Evolutionary conservation across 2,888 invertebrate genomes (phyloP).

Genomic region (Aphrophora alni): DNA sequence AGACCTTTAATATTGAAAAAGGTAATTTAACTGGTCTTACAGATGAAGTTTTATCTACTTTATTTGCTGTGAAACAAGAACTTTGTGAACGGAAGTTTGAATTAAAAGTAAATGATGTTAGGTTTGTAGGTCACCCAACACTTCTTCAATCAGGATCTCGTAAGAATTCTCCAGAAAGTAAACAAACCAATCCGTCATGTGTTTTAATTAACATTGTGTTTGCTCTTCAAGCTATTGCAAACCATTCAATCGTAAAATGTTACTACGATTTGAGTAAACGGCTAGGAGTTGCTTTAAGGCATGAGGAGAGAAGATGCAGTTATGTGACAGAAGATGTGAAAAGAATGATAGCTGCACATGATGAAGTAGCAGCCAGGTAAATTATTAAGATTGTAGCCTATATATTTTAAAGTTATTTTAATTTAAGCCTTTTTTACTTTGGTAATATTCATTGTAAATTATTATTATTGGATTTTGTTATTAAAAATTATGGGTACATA

Average conservation of each 20-base stretch:
- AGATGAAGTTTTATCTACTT: constrained; percentile 84
- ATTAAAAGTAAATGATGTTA: constrained; percentile 92
- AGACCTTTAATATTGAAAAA: constrained; percentile 70
- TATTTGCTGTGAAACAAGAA: constrained; percentile 90
- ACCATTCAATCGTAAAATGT: constrained; percentile 90
- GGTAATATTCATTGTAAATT: too few relatives aligned
- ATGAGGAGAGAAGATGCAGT: constrained; percentile 89
- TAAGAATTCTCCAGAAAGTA: constrained; percentile 28
- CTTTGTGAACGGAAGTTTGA: constrained; percentile 92
- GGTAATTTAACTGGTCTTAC: constrained; percentile 76
- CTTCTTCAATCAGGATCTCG: constrained; percentile 67
- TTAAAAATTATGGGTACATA: too few relatives aligned
- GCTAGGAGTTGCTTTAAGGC: constrained; percentile 83
- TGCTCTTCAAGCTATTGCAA: constrained; percentile 87
- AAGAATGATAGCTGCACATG: constrained; percentile 75
- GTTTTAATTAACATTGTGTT: constrained; percentile 89
- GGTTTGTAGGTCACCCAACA: constrained; percentile 95
- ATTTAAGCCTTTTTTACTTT: too few relatives aligned
- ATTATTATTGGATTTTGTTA: too few relatives aligned
- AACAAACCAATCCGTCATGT: constrained; percentile 35
- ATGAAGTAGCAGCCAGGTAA: constrained; percentile 64
- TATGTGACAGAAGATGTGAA: constrained; percentile 90
- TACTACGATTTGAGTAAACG: constrained; percentile 93
- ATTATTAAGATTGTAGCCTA: constrained; percentile 8
- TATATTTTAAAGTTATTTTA: constrained; percentile 48